Conservation (phyloP, 1,140 invertebrate genomes). For the Atta cephalotes region DNA sequence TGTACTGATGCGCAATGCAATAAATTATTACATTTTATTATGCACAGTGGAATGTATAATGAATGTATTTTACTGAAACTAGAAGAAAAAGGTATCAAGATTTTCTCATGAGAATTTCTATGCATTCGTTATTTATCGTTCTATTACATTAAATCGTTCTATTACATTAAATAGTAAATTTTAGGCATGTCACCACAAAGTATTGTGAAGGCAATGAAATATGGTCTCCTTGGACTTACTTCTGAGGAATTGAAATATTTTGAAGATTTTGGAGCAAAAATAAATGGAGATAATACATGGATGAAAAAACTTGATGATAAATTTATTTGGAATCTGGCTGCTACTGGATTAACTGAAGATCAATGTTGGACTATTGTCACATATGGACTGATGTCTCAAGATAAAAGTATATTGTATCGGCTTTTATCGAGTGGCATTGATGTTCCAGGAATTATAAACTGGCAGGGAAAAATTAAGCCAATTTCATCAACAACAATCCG, state of each 20-base stretch:
- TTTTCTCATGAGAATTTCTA: neutral
- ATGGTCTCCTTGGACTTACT: constrained; percentile 64
- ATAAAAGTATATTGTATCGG: constrained; percentile 33
- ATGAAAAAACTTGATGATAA: constrained; percentile 31
- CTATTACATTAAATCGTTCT: constrained; percentile 1
- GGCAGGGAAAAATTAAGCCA: constrained; percentile 46
- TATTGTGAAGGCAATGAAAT: constrained; percentile 74
- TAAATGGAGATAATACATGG: constrained; percentile 24
- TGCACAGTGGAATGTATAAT: constrained; percentile 71
- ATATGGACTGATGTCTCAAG: constrained; percentile 64
- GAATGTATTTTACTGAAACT: constrained; percentile 57
- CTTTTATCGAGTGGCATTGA: constrained; percentile 66
- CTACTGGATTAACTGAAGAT: constrained; percentile 52
- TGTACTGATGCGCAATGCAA: neutral
- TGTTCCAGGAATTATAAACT: constrained; percentile 70
- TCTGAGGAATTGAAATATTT: constrained; percentile 64
- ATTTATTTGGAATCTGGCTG: constrained; percentile 65
- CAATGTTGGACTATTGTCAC: constrained; percentile 64
- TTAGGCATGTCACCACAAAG: constrained; percentile 62
- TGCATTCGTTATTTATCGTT: neutral
- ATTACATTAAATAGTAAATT: constrained; percentile 41
- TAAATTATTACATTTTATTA: constrained; percentile 38
- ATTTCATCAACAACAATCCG: constrained; percentile 43
- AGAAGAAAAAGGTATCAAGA: constrained; percentile 55
- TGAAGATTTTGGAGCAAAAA: constrained; percentile 48